phyloP scores from a whole-genome alignment of 2,888 invertebrate genomes.

The Euclidia mi region DNA sequence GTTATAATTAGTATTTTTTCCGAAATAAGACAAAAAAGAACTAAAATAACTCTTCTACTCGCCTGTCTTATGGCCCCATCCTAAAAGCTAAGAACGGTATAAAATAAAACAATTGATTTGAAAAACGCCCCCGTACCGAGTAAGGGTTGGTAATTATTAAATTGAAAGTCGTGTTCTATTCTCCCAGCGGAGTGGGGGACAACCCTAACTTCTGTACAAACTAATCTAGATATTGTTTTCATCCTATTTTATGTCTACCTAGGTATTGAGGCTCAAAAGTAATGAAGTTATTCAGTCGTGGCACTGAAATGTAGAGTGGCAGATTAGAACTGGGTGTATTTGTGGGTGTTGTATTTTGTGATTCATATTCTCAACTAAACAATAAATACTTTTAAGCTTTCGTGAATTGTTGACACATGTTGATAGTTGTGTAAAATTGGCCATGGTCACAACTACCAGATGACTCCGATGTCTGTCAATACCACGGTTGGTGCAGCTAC shows the following conservation, averaged over 20 bases:
- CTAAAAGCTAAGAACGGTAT: slow-evolving; percentile 72
- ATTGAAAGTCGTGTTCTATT: slow-evolving; percentile 83
- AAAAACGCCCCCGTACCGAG: slow-evolving; percentile 77
- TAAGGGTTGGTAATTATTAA: slow-evolving; percentile 82
- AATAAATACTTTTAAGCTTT: not conserved
- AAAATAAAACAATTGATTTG: slow-evolving; percentile 86
- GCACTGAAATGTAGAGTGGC: too few species aligned
- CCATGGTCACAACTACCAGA: too few species aligned
- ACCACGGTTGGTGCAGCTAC: too few species aligned
- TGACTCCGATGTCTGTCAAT: too few species aligned
- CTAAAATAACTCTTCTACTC: slow-evolving; percentile 14
- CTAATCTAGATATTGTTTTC: slow-evolving; percentile 46
- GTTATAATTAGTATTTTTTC: too few species aligned
- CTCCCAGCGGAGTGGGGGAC: slow-evolving; percentile 60
- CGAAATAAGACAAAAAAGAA: not conserved
- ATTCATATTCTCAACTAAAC: too few species aligned
- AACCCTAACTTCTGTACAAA: slow-evolving; percentile 53
- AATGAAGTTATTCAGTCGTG: not conserved
- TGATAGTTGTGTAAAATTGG: too few species aligned
- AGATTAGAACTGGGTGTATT: too few species aligned
- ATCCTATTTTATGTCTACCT: slow-evolving; percentile 14
- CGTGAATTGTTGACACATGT: too few species aligned
- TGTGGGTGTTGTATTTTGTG: too few species aligned
- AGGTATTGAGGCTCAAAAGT: slow-evolving; percentile 2
- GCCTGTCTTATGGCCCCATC: slow-evolving; percentile 61